A percentile compares a stretch with the other conserved stretches of the same genome.
Conservation (phyloP, 2,113 vertebrate genomes). For the Struthio camelus region DNA sequence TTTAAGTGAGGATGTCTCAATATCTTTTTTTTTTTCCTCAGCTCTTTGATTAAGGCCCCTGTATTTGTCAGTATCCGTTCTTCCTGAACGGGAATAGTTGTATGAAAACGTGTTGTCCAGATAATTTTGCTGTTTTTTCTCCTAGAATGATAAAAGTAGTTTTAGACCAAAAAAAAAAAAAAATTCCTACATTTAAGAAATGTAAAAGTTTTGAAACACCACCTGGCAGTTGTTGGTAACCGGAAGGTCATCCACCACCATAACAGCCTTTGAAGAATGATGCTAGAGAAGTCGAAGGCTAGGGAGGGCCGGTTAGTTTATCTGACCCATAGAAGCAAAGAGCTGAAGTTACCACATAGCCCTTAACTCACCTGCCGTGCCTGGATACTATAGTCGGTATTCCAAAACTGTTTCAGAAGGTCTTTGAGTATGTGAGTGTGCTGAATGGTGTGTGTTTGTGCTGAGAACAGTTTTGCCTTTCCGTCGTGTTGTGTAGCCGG, state of each 20-base stretch:
- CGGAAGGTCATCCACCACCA: background rate
- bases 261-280: background rate
- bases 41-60: background rate
- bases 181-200: background rate
- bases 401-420: background rate
- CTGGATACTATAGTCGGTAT: background rate
- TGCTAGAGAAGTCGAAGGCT: background rate
- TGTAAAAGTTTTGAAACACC: slow-evolving; percentile 1
- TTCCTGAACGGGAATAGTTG: background rate
- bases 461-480: background rate
- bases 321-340: background rate
- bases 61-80: background rate
- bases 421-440: background rate
- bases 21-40: background rate
- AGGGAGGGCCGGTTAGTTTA: background rate
- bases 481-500: background rate
- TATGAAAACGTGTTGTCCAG: background rate
- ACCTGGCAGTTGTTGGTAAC: background rate
- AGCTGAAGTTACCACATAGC: background rate
- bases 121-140: background rate
- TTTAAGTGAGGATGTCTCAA: background rate
- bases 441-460: background rate
- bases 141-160: background rate
- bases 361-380: background rate
- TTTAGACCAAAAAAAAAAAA: background rate